A percentile compares a stretch with the other conserved stretches of the same genome.
Evolutionary conservation across 2,888 invertebrate species (phyloP).

Genomic region (Drosophila quasianomalipes): DNA sequence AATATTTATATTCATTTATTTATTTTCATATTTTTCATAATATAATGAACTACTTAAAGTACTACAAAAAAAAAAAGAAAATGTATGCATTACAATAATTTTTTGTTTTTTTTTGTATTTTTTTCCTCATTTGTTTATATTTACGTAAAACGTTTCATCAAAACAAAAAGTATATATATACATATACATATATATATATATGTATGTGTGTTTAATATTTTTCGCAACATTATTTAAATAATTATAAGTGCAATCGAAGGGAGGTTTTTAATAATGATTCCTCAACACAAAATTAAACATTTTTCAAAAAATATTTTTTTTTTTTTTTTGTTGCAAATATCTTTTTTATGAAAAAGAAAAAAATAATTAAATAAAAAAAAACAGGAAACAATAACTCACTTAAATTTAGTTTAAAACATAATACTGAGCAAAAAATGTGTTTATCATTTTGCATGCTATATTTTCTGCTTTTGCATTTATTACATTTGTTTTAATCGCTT

Average conservation of each 20-base stretch:
- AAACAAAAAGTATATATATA: constrained; percentile 42
- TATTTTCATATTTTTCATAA: constrained; percentile 77
- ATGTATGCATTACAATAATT: constrained; percentile 39
- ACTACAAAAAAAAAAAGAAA: constrained; percentile 66
- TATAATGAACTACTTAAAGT: constrained; percentile 76
- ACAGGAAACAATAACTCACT: constrained; percentile 79
- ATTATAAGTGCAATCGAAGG: constrained; percentile 58
- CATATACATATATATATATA: background rate
- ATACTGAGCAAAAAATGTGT: constrained; percentile 85
- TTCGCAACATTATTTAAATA: constrained; percentile 41
- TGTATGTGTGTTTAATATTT: constrained; percentile 28
- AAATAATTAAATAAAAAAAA: constrained; percentile 48
- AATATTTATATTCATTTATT: constrained; percentile 76
- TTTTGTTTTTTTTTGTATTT: constrained; percentile 28
- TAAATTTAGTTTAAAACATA: constrained; percentile 84
- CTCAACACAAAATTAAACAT: constrained; percentile 40
- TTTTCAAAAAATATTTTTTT: constrained; percentile 14
- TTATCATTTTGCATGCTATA: constrained; percentile 66
- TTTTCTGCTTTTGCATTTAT: constrained; percentile 59
- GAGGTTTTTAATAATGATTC: constrained; percentile 34
- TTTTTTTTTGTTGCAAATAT: constrained; percentile 19
- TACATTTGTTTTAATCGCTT: constrained; percentile 52
- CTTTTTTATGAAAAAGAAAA: constrained; percentile 20
- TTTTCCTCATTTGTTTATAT: constrained; percentile 32
- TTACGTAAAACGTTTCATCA: constrained; percentile 38